A percentile compares a stretch with the other conserved stretches of the same genome.
phyloP scores from a whole-genome alignment of 2,888 invertebrate species.

The Drosophila dives region DNA sequence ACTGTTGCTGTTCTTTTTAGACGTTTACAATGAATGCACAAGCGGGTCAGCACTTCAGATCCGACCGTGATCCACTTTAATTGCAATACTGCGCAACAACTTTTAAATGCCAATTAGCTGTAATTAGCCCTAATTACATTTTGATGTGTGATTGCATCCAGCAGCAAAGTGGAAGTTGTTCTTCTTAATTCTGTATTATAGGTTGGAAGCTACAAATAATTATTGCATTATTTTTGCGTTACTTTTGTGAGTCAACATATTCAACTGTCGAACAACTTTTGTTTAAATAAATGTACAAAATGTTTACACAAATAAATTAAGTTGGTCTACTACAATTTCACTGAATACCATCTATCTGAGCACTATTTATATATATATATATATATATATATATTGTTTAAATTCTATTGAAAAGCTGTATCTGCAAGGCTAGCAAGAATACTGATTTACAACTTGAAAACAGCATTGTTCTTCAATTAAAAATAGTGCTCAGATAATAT shows the following conservation, averaged over 20 bases:
- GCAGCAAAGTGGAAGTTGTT: not conserved
- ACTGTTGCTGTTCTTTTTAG: slow-evolving; percentile 10
- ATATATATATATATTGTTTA: not conserved
- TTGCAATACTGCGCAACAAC: slow-evolving; percentile 16
- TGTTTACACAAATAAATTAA: not conserved
- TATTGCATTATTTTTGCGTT: not conserved
- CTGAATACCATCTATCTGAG: not conserved
- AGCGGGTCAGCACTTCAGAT: not conserved
- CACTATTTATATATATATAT: not conserved
- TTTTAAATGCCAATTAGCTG: slow-evolving; percentile 54
- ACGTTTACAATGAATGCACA: slow-evolving; percentile 10
- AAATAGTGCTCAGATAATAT: slow-evolving; percentile 16
- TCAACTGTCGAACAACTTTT: not conserved
- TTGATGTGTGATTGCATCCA: slow-evolving; percentile 43
- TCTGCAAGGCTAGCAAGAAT: not conserved
- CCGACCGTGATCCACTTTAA: slow-evolving; percentile 13
- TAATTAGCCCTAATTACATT: slow-evolving; percentile 63
- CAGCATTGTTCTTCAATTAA: slow-evolving; percentile 15
- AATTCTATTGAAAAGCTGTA: not conserved
- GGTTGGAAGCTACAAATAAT: not conserved
- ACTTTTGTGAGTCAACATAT: not conserved
- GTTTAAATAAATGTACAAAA: not conserved
- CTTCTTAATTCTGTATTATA: not conserved
- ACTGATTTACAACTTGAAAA: slow-evolving; percentile 39
- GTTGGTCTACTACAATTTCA: not conserved